Base-by-base conservation (phyloP, 2,797 vertebrate species). In the Urosaurus nigricauda region DNA sequence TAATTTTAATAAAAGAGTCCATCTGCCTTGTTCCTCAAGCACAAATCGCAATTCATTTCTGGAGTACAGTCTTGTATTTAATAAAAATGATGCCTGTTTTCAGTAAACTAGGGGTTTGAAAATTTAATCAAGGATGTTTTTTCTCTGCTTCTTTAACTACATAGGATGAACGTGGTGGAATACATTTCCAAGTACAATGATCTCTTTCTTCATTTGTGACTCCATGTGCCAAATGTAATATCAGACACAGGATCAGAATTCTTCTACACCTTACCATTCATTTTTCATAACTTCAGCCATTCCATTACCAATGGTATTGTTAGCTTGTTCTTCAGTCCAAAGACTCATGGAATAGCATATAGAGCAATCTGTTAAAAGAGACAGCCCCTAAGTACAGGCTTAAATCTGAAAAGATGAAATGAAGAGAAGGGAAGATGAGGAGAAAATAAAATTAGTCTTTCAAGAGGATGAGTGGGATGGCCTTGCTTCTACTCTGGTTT, bases 41-140 rank as follows among this genome's bases (percentile, higher is more conserved):
- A 74, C 85, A 90, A 77, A 85, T 80, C 43, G 68, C 12, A 89
- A 35, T 78, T 11, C 11, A 83, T 88, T 37, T 87, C 56, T 84
- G 35, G 78, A 74, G 47, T 47, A 19, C 8, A 3, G 14, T 85
- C 43, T 75, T 82, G 26, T 40, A 19, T 53, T 86, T 29, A 75
- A 74, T 58, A 40, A 63, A 74, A 84, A 53, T 56, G 8, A 8
- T 12, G 37, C 24, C 65, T 56, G 0, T 32, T 80, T 40, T 56
- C 60, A 79, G 21, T 53, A 84, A 81, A 74, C 19, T 21, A 53
- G 68, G 43, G 16, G 60, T 43, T 60, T 43, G n/a, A 58, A 29
- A 5, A 51, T 77, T 86, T 65, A 7, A 77, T 53, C 60, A 14
- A 16, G 12, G 2, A 58, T 86, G 32, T n/a, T 7, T 56, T 53